phyloP scores from a whole-genome alignment of 2,888 invertebrate species.

The Limnephilus lunatus region DNA sequence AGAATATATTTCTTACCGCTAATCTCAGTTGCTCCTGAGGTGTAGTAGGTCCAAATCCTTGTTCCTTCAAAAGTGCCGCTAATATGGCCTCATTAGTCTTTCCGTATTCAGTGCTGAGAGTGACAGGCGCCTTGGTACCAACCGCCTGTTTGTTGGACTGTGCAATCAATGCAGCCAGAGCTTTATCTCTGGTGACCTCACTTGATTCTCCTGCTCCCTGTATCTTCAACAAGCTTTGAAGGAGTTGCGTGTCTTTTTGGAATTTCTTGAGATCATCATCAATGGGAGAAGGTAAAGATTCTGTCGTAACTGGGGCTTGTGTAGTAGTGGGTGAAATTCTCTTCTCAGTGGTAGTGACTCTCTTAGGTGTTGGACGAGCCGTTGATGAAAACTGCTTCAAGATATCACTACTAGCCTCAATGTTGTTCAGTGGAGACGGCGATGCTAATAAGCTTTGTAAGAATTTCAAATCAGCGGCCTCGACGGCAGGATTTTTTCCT shows the following conservation, averaged over 20 bases:
- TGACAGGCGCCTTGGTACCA: slow-evolving; percentile 73
- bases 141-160: slow-evolving; percentile 73
- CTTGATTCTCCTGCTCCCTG: slow-evolving; percentile 75
- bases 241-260: slow-evolving; percentile 75
- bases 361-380: slow-evolving; percentile 50
- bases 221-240: slow-evolving; percentile 73
- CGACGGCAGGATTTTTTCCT: slow-evolving; percentile 48
- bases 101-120: slow-evolving; percentile 77
- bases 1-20: slow-evolving; percentile 72
- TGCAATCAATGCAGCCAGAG: slow-evolving; percentile 73
- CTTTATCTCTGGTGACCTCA: slow-evolving; percentile 75
- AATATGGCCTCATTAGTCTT: slow-evolving; percentile 83
- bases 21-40: slow-evolving; percentile 80
- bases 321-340: slow-evolving; percentile 71
- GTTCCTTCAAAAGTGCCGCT: slow-evolving; percentile 83
- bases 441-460: slow-evolving; percentile 73
- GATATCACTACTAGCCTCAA: slow-evolving; percentile 61
- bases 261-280: slow-evolving; percentile 76
- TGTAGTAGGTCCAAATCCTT: slow-evolving; percentile 85
- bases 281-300: slow-evolving; percentile 71
- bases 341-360: slow-evolving; percentile 67
- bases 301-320: slow-evolving; percentile 69
- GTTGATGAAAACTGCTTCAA: slow-evolving; percentile 65
- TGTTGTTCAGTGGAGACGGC: slow-evolving; percentile 70
- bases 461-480: slow-evolving; percentile 70